phyloP scores from a whole-genome alignment of 1,140 invertebrate genomes.

The Octopus bimaculoides region DNA sequence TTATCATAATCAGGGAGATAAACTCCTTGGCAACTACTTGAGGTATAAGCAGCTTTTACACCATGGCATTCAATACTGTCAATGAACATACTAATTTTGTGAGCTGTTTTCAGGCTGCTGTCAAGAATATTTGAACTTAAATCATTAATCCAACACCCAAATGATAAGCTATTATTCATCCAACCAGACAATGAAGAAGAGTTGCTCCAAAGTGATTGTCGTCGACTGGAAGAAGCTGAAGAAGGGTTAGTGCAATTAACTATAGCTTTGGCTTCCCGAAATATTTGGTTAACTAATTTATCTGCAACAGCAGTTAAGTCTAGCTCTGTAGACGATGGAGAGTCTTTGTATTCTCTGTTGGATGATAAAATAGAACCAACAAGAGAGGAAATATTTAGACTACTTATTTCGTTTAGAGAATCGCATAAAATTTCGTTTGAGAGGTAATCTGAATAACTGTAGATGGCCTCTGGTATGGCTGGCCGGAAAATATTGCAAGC shows the following conservation, averaged over 20 bases:
- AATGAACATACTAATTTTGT: background rate
- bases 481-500: background rate
- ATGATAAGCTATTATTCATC: background rate
- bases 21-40: background rate
- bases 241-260: background rate
- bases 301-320: background rate
- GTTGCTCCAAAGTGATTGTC: background rate
- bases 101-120: background rate
- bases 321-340: background rate
- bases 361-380: background rate
- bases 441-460: background rate
- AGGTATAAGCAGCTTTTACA: background rate
- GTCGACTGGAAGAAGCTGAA: background rate
- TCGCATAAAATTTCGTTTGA: background rate
- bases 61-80: background rate
- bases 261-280: background rate
- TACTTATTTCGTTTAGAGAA: background rate
- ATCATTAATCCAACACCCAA: background rate
- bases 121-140: background rate
- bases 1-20: background rate
- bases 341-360: background rate
- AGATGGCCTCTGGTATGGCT: background rate
- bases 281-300: background rate
- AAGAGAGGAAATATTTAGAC: background rate
- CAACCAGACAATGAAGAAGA: background rate